A percentile compares a stretch with the other conserved stretches of the same genome.
phyloP scores from a whole-genome alignment of 1,140 invertebrate species.

The Conus ventricosus region DNA sequence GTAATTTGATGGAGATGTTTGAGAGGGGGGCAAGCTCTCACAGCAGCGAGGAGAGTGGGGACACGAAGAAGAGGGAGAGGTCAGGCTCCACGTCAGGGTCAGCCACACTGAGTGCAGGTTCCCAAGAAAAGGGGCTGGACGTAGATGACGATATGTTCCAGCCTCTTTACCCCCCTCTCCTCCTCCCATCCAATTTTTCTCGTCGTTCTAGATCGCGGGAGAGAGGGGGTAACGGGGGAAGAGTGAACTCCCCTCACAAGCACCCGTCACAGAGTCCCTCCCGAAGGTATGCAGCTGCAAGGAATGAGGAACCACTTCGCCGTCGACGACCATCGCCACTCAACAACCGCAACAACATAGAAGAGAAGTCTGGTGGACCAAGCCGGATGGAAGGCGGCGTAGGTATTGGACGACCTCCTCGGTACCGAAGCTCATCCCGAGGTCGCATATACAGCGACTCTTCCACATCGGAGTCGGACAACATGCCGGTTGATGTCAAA shows the following conservation, averaged over 20 bases:
- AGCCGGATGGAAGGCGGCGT: conserved; percentile 28
- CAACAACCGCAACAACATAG: conserved; percentile 28
- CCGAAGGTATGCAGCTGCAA: not conserved
- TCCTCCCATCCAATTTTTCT: not conserved
- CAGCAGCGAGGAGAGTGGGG: conserved; percentile 42
- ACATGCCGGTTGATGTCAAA: conserved; percentile 37
- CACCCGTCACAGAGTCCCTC: conserved; percentile 31
- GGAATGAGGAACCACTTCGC: conserved; percentile 33
- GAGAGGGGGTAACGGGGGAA: conserved; percentile 21
- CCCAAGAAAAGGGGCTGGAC: conserved; percentile 37
- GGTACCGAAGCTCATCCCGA: conserved; percentile 54
- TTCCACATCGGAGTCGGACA: conserved; percentile 62
- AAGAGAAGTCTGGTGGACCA: conserved; percentile 21
- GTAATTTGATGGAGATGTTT: conserved; percentile 65
- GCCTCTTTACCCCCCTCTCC: conserved; percentile 14
- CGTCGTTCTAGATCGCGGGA: conserved; percentile 35
- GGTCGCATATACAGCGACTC: conserved; percentile 65
- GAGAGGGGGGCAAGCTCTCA: conserved; percentile 54
- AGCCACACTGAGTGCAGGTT: conserved; percentile 41
- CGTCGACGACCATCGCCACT: conserved; percentile 45
- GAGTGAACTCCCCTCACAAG: conserved; percentile 18
- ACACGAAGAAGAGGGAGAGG: conserved; percentile 39
- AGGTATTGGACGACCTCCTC: conserved; percentile 55
- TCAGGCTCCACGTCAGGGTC: conserved; percentile 34
- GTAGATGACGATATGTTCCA: conserved; percentile 34